phyloP scores from a whole-genome alignment of 2,113 vertebrate species.

The Misgurnus mizolepis region DNA sequence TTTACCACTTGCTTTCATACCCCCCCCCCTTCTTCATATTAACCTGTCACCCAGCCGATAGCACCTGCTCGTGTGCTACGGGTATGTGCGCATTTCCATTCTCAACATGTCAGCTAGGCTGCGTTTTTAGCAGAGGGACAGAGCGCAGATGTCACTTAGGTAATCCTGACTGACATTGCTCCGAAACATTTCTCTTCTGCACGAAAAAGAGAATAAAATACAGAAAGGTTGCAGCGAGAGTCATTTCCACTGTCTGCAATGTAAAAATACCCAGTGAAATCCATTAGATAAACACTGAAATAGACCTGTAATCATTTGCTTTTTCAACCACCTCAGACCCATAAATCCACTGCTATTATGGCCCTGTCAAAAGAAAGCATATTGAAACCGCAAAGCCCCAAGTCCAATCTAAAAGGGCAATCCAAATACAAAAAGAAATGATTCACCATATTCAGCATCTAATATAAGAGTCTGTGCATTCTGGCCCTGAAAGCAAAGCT shows the following conservation, averaged over 20 bases:
- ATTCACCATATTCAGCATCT: neutral
- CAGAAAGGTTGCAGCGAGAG: neutral
- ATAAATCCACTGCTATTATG: constrained; percentile 44
- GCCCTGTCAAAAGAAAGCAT: constrained; percentile 20
- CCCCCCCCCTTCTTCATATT: constrained; percentile 47
- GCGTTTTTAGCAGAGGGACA: constrained; percentile 41
- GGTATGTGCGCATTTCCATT: constrained; percentile 40
- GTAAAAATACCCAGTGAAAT: constrained; percentile 22
- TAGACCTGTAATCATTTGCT: constrained; percentile 43
- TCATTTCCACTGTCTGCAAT: constrained; percentile 25
- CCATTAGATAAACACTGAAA: constrained; percentile 35
- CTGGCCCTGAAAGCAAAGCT: neutral
- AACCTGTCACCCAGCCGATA: constrained; percentile 54
- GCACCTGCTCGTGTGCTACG: constrained; percentile 4
- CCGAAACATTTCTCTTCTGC: constrained; percentile 23
- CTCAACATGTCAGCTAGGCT: constrained; percentile 42
- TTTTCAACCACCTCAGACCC: constrained; percentile 45
- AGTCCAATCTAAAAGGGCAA: constrained; percentile 20
- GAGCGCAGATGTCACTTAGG: constrained; percentile 37
- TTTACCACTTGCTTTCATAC: constrained; percentile 46
- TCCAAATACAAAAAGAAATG: neutral
- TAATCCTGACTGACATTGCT: constrained; percentile 53
- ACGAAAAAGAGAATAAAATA: neutral
- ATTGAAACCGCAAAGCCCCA: constrained; percentile 16
- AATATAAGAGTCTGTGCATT: constrained; percentile 3